These are phyloP conservation scores for Clistopyga incitator DNA, from an alignment of 2,888 invertebrate species.

Conservation along the genomic window DNA sequence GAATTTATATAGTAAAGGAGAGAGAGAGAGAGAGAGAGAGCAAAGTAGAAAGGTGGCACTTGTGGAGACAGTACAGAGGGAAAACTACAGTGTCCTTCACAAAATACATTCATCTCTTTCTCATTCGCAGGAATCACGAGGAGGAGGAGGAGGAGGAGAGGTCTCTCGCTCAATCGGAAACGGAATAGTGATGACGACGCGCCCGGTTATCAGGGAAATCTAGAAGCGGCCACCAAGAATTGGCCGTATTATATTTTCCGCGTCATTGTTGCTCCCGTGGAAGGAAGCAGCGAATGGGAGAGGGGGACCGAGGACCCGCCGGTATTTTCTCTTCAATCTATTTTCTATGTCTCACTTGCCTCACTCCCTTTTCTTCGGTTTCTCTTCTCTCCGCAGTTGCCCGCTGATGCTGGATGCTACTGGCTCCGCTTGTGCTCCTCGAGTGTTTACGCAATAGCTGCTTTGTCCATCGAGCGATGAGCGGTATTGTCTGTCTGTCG, in stretches of 20 bases:
- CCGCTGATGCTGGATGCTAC: conserved; percentile 37
- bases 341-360: conserved; percentile 65
- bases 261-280: conserved; percentile 57
- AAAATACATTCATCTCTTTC: conserved; percentile 31
- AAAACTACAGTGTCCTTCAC: conserved; percentile 1
- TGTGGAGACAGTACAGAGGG: background rate
- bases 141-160: no score
- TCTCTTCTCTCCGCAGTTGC: conserved; percentile 31
- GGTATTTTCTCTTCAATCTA: conserved; percentile 61
- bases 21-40: no score
- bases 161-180: conserved; percentile 6
- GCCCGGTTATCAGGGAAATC: conserved; percentile 79
- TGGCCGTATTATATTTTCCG: conserved; percentile 68
- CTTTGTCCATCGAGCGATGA: conserved; percentile 84
- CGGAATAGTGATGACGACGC: conserved; percentile 67
- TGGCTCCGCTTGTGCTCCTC: conserved; percentile 72
- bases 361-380: conserved; percentile 52
- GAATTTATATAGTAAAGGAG: conserved; percentile 51
- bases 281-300: background rate
- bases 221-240: conserved; percentile 74
- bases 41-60: conserved; percentile 41
- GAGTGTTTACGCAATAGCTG: conserved; percentile 84
- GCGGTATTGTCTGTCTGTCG: conserved; percentile 83
- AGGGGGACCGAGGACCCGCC: background rate
- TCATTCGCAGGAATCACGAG: conserved; percentile 64